These are phyloP conservation scores for Struthidea cinerea DNA, from an alignment of 2,113 vertebrate genomes.

Conservation along the genomic window DNA sequence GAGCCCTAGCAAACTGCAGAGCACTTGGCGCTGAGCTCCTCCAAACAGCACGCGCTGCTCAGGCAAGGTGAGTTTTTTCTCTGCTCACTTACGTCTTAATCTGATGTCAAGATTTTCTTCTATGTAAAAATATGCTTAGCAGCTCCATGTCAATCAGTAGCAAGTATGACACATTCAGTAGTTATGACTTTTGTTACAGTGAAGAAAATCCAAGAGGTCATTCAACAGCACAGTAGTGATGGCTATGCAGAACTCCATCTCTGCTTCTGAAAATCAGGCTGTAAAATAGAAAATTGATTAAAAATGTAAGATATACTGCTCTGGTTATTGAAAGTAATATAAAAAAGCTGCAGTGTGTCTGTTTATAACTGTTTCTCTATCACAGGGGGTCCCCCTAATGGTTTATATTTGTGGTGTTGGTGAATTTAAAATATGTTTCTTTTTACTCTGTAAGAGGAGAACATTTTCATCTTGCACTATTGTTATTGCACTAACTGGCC, in stretches of 20 bases:
- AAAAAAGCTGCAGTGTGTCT: background rate
- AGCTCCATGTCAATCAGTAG: background rate
- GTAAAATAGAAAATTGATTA: slow-evolving; percentile 47
- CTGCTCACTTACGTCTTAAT: background rate
- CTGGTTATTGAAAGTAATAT: slow-evolving; percentile 1
- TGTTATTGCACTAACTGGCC: background rate
- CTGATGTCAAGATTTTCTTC: background rate
- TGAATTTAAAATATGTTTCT: background rate
- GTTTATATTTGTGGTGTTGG: background rate
- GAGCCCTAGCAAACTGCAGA: background rate
- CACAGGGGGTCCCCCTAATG: slow-evolving; percentile 30
- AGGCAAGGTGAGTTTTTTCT: background rate
- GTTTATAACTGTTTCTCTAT: slow-evolving; percentile 2
- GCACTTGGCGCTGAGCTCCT: background rate
- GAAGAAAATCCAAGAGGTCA: background rate
- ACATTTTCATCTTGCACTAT: background rate
- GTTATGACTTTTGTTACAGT: background rate
- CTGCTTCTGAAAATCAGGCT: background rate
- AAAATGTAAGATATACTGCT: slow-evolving; percentile 25
- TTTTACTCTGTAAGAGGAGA: background rate
- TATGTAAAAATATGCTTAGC: background rate
- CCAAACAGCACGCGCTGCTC: background rate
- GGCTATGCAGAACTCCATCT: background rate
- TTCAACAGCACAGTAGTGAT: background rate
- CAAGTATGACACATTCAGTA: background rate